Evolutionary conservation across 2,888 invertebrate genomes (phyloP).

Genomic region (Halictus quadricinctus): DNA sequence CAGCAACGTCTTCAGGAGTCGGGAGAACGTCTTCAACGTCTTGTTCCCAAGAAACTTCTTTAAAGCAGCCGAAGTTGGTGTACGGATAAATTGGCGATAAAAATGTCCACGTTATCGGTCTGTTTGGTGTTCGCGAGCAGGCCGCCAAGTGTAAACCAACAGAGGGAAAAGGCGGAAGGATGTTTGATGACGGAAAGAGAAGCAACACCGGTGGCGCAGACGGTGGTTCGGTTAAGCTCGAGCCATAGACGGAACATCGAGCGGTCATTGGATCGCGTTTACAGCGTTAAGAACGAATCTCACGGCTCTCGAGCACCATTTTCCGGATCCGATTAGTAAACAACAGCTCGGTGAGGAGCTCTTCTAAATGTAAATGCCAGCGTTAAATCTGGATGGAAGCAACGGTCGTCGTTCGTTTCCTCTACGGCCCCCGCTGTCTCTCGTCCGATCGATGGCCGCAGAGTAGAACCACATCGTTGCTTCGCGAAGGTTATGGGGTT

Average conservation of each 20-base stretch:
- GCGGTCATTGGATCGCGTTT: conserved; percentile 71
- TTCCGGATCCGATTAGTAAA: conserved; percentile 77
- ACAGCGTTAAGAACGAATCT: conserved; percentile 72
- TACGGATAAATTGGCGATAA: neutral
- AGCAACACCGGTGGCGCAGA: conserved; percentile 6
- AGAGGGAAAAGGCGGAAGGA: neutral
- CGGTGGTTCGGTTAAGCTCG: conserved; percentile 38
- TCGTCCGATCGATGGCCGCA: conserved; percentile 40
- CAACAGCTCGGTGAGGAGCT: conserved; percentile 67
- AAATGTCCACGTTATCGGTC: neutral
- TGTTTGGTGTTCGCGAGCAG: neutral
- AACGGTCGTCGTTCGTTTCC: conserved; percentile 47
- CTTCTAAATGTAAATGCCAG: conserved; percentile 80
- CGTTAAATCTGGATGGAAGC: conserved; percentile 75
- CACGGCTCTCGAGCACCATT: conserved; percentile 69
- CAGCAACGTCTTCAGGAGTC: neutral
- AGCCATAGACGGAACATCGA: conserved; percentile 38
- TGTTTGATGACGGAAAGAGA: neutral
- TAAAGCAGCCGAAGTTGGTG: neutral
- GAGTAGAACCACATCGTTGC: conserved; percentile 1
- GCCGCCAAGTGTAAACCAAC: neutral
- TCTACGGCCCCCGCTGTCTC: conserved; percentile 7
- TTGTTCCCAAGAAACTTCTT: neutral
- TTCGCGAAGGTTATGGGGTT: conserved; percentile 1
- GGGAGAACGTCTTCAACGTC: neutral